Percentiles rank a stretch among this genome's conserved stretches.
Evolutionary conservation across 2,113 vertebrate species (phyloP).

Genomic region (Empidonax alnorum): DNA sequence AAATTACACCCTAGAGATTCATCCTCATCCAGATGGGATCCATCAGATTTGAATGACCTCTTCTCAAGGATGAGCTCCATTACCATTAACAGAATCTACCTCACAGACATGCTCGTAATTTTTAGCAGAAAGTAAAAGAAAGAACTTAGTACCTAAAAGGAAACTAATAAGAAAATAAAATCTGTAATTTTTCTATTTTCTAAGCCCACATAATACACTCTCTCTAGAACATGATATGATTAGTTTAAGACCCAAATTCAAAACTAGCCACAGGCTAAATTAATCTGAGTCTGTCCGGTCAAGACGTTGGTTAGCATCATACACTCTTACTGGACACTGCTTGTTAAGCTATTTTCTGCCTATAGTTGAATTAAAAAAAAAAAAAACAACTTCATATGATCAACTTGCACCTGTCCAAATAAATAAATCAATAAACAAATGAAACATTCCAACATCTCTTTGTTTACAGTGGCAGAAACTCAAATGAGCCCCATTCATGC

Average conservation of each 20-base stretch:
- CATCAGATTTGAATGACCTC: slow-evolving; percentile 28
- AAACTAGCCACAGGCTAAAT: background rate
- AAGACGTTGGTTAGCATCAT: background rate
- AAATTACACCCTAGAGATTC: slow-evolving; percentile 48
- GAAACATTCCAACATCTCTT: slow-evolving; percentile 62
- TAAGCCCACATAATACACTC: background rate
- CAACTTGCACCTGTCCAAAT: slow-evolving; percentile 67
- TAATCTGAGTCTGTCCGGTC: background rate
- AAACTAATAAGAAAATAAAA: background rate
- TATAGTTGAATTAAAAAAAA: slow-evolving; percentile 1
- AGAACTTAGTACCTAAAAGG: background rate
- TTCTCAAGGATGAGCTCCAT: slow-evolving; percentile 5
- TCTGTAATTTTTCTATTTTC: background rate
- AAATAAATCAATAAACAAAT: slow-evolving; percentile 73
- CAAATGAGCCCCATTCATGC: slow-evolving; percentile 61
- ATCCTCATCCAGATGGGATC: slow-evolving; percentile 36
- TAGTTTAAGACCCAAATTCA: background rate
- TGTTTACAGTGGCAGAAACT: slow-evolving; percentile 71
- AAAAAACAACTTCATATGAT: background rate
- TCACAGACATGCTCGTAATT: background rate
- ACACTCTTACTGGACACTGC: background rate
- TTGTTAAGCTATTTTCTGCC: background rate
- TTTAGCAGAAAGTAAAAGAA: background rate
- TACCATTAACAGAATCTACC: background rate
- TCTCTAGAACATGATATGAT: background rate